Evolutionary conservation across 2,888 invertebrate species (phyloP).

Genomic region (Pachliopta kotzebuea): DNA sequence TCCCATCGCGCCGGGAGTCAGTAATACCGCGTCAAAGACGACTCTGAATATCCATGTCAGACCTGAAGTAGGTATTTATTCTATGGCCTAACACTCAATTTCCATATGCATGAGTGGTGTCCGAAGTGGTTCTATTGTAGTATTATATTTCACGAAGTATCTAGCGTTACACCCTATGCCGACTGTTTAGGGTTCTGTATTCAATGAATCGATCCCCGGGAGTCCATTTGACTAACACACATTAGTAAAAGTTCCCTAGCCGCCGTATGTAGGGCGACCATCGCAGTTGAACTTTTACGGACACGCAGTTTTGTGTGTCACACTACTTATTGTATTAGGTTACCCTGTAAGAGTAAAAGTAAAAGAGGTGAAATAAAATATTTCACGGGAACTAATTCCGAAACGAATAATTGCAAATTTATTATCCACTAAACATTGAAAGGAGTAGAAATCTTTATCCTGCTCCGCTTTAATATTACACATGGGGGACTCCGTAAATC

Average conservation of each 20-base stretch:
- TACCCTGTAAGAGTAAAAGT: no score
- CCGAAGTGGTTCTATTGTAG: slow-evolving; percentile 51
- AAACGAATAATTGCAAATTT: no score
- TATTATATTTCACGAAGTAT: slow-evolving; percentile 41
- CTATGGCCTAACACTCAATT: slow-evolving; percentile 70
- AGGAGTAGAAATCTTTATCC: no score
- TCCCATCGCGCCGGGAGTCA: neutral
- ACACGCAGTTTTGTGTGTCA: no score
- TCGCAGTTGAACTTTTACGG: slow-evolving; percentile 32
- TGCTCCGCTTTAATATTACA: no score
- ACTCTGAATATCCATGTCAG: slow-evolving; percentile 17
- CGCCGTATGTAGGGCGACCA: slow-evolving; percentile 52
- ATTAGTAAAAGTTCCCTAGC: slow-evolving; percentile 77
- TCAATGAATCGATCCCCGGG: slow-evolving; percentile 55
- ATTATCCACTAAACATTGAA: no score
- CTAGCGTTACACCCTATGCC: slow-evolving; percentile 52
- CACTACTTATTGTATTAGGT: no score
- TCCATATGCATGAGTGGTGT: slow-evolving; percentile 76
- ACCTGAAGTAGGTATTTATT: slow-evolving; percentile 50
- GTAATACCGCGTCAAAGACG: slow-evolving; percentile 25
- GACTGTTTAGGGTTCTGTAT: slow-evolving; percentile 54
- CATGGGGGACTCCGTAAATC: no score
- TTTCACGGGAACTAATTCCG: no score
- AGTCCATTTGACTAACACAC: slow-evolving; percentile 78
- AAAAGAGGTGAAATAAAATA: no score